phyloP scores from a whole-genome alignment of 2,888 invertebrate genomes.

The Synanthedon myopaeformis region DNA sequence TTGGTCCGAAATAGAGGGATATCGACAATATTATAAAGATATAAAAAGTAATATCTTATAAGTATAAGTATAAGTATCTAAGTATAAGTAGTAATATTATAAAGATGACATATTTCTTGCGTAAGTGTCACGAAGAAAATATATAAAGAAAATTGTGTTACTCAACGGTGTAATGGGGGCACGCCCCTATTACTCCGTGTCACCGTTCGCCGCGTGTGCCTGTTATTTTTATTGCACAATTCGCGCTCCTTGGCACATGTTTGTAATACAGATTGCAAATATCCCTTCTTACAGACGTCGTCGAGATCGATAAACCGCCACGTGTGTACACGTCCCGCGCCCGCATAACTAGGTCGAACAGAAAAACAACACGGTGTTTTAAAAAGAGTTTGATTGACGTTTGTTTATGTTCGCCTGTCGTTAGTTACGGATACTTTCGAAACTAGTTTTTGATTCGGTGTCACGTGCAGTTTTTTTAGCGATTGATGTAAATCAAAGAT shows the following conservation, averaged over 20 bases:
- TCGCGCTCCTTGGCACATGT: constrained; percentile 27
- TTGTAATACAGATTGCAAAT: constrained; percentile 27
- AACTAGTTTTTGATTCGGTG: constrained; percentile 7
- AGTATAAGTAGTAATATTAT: too few species aligned
- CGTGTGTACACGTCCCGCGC: constrained; percentile 6
- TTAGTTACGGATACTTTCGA: not conserved
- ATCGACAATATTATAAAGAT: too few species aligned
- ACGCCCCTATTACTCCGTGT: constrained; percentile 13
- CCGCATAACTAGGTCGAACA: constrained; percentile 12
- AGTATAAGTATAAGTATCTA: too few species aligned
- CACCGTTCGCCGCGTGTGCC: constrained; percentile 13
- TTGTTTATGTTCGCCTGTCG: constrained; percentile 10
- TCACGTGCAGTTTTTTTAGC: constrained; percentile 4
- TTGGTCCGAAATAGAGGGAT: too few species aligned
- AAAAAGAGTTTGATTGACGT: constrained; percentile 16
- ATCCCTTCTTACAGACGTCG: constrained; percentile 10
- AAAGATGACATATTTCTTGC: too few species aligned
- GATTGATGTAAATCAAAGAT: too few species aligned
- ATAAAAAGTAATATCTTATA: too few species aligned
- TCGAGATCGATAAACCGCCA: constrained; percentile 18
- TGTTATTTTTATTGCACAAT: constrained; percentile 33
- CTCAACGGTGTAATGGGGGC: constrained; percentile 13
- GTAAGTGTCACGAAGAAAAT: too few species aligned
- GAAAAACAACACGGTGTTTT: constrained; percentile 10
- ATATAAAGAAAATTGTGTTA: too few species aligned